Evolutionary conservation across 1,140 invertebrate genomes (phyloP), one percentile per base, ranked within the genome.

Genomic region (Papilio polytes): DNA sequence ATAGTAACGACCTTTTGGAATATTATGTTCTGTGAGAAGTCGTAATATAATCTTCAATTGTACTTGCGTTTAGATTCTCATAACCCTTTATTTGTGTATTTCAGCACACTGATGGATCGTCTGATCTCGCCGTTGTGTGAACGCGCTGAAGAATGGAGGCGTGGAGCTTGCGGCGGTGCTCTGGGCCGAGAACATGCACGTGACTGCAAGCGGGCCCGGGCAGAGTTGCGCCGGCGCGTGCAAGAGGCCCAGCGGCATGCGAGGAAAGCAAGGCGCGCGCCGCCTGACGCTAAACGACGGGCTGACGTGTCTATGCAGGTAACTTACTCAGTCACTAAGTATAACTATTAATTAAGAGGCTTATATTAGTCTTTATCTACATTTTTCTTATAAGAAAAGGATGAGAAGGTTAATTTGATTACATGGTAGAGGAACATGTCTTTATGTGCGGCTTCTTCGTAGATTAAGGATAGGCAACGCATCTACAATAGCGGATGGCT

Each of bases 261-360:
- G 8, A 83, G 92, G 80, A 94, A 94, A 83, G 93, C 93, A 3
- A 85, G 92, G 8, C 81, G 92, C 1, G 88, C 90, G 12, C 89
- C 90, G 66, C 89, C 92, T 7, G 92, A 94, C 81, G 88, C 91
- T 0, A 91, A 93, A 70, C 76, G 90, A 22, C 82, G 89, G 0
- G 90, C 91, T 9, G 92, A 94, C 78, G 92, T 93, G 0, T 92
- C 85, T 48, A 83, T 94, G 83, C 93, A 94, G 89, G 92, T 94
- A 44, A 56, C 31, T 63, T 4, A 53, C 6, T 26, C 10, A 48
- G 41, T 10, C 12, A 48, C 22, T 18, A 26, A 80, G 72, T 44
- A 77, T 22, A 8, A 63, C 59, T 1, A 63, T 26, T 22, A 63
- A 51, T 51, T n/a, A n/a, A n/a, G n/a, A n/a, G n/a, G n/a, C n/a